Conservation (phyloP, 1,140 invertebrate genomes). For the Cataglyphis hispanica region DNA sequence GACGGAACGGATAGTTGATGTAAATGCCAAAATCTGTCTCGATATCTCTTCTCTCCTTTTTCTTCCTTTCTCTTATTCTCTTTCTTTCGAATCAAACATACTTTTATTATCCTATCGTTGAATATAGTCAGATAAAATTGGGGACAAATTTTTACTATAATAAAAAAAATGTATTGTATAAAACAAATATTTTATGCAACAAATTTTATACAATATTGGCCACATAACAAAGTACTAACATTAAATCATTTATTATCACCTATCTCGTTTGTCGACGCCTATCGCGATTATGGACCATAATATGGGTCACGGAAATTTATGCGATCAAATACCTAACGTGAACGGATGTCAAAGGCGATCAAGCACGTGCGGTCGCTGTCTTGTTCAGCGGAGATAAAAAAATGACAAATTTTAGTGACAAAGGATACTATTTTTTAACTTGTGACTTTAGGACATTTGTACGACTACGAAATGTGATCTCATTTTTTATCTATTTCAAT, state of each 20-base stretch:
- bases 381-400: constrained; percentile 34
- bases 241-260: constrained; percentile 53
- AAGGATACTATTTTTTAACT: constrained; percentile 11
- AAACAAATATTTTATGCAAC: too few species aligned
- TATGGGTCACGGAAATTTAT: constrained; percentile 62
- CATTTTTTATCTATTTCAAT: constrained; percentile 27
- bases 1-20: background rate
- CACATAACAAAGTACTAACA: constrained; percentile 5
- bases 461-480: background rate
- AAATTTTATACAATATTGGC: background rate
- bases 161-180: background rate
- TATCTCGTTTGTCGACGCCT: constrained; percentile 58
- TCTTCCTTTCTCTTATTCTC: background rate
- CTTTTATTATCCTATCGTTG: constrained; percentile 25
- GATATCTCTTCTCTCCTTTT: background rate
- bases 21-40: constrained; percentile 24
- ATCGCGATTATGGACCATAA: constrained; percentile 43
- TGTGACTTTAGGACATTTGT: constrained; percentile 12
- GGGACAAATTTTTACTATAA: constrained; percentile 11
- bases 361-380: constrained; percentile 32
- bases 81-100: background rate
- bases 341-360: constrained; percentile 46
- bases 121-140: constrained; percentile 18
- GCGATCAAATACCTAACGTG: constrained; percentile 61
- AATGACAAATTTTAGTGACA: constrained; percentile 27